Evolutionary conservation across 35 echinoderm and acorn worm genomes (phyloP).

Genomic region (Hemicentrotus pulcherrimus): DNA sequence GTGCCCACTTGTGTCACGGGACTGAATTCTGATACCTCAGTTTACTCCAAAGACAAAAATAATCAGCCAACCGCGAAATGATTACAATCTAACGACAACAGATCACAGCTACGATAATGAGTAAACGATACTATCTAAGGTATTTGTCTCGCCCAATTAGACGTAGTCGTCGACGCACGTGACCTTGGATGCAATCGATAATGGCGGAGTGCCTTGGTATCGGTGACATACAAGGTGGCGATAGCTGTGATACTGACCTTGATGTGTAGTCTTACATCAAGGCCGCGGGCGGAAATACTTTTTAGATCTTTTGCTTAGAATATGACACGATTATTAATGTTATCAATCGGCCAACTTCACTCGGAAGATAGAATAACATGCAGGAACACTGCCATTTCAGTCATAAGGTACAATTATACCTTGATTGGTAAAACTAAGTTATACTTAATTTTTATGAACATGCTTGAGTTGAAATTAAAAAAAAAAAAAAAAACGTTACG

Average conservation of each 20-base stretch:
- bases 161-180: neutral
- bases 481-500: no score
- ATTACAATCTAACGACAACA: constrained; percentile 13
- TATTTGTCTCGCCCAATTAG: constrained; percentile 9
- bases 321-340: neutral
- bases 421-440: neutral
- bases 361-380: neutral
- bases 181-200: constrained; percentile 16
- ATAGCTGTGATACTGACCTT: neutral
- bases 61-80: neutral
- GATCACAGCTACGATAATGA: neutral
- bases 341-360: neutral
- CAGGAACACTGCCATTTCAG: neutral
- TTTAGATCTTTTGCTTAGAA: neutral
- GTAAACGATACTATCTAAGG: constrained; percentile 1
- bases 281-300: neutral
- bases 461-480: no score
- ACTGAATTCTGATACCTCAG: neutral
- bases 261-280: constrained; percentile 18
- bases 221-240: neutral
- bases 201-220: constrained; percentile 6
- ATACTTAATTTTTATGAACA: no score
- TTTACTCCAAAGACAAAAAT: neutral
- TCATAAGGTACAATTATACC: neutral
- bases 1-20: neutral